phyloP scores from a whole-genome alignment of 2,113 vertebrate genomes.

The Nibea albiflora region DNA sequence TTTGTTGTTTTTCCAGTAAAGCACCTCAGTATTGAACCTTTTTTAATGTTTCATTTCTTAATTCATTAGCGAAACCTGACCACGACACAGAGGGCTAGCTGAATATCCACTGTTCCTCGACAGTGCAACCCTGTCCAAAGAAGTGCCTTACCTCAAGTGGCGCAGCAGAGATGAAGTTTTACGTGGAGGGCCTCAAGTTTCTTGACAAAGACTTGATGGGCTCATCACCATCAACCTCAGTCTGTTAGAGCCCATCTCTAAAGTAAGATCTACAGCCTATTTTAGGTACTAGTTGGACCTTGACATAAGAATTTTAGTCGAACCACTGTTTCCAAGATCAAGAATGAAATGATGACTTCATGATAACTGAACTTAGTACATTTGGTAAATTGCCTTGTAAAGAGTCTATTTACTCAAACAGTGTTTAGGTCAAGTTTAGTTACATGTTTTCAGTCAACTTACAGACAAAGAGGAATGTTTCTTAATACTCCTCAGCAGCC shows the following conservation, averaged over 20 bases:
- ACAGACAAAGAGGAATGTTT: neutral
- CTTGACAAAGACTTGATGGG: constrained; percentile 87
- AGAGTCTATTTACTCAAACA: neutral
- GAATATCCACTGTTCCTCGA: constrained; percentile 87
- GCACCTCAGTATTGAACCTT: fast-evolving
- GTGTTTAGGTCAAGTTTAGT: neutral
- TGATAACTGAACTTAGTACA: neutral
- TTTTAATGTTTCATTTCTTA: neutral
- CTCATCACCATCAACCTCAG: constrained; percentile 89
- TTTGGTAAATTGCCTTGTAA: neutral
- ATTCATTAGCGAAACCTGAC: no score
- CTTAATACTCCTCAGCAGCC: no score
- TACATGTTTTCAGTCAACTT: neutral
- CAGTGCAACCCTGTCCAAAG: constrained; percentile 79
- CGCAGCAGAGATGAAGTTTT: constrained; percentile 83
- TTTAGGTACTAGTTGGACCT: neutral
- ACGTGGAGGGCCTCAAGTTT: constrained; percentile 91
- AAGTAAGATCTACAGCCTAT: constrained; percentile 72
- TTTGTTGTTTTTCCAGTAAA: neutral
- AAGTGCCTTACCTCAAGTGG: constrained; percentile 86
- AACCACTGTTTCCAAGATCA: neutral
- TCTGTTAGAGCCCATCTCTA: constrained; percentile 84
- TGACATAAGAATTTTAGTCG: neutral
- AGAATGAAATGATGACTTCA: neutral
- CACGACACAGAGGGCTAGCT: no score